Evolutionary conservation across 2,797 vertebrate species (phyloP).

Genomic region (Xenops minutus): DNA sequence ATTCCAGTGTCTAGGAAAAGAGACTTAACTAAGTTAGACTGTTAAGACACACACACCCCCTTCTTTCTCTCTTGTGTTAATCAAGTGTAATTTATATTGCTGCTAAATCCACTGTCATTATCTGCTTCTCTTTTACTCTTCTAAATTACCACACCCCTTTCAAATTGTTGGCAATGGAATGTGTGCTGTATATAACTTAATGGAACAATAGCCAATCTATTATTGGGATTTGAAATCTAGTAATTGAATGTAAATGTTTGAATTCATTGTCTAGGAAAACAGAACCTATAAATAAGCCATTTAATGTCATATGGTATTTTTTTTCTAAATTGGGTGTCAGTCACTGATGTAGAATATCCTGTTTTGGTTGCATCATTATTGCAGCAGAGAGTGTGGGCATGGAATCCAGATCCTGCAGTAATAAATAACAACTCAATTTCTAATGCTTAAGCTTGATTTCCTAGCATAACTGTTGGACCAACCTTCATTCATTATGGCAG

Average conservation of each 20-base stretch:
- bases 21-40: neutral
- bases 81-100: neutral
- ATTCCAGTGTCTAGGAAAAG: neutral
- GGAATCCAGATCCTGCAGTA: neutral
- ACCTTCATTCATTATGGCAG: neutral
- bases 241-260: constrained; percentile 58
- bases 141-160: neutral
- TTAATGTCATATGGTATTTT: neutral
- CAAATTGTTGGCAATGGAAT: neutral
- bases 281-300: constrained; percentile 25
- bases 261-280: constrained; percentile 68
- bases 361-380: neutral
- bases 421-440: neutral
- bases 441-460: neutral
- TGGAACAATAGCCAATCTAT: neutral
- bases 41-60: neutral
- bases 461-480: neutral
- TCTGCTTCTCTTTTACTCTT: neutral
- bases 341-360: constrained; percentile 28
- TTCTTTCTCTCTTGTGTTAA: neutral
- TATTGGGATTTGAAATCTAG: constrained; percentile 37
- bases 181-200: neutral
- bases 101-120: neutral
- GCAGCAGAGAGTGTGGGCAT: neutral
- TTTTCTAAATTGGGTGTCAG: constrained; percentile 31